A percentile compares a stretch with the other conserved stretches of the same genome.
phyloP scores from a whole-genome alignment of 2,113 vertebrate species.

The Charina bottae region DNA sequence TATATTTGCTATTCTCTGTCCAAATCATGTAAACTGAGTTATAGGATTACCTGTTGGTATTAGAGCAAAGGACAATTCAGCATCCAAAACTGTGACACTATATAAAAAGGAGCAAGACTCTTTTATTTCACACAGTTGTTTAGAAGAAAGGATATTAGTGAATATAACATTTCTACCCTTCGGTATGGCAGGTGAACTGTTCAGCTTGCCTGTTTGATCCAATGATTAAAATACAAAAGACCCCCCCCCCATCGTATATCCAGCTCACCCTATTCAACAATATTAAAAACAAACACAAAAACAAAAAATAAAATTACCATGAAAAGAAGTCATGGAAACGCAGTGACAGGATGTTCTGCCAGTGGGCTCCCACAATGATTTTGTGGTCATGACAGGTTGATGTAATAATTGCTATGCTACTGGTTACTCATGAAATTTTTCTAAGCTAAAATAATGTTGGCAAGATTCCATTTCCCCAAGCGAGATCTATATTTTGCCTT shows the following conservation, averaged over 20 bases:
- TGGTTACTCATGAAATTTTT: no score
- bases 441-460: not conserved
- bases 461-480: not conserved
- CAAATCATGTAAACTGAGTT: not conserved
- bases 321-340: not conserved
- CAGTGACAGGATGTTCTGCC: not conserved
- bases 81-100: not conserved
- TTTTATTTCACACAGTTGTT: not conserved
- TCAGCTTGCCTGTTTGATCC: not conserved
- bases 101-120: not conserved
- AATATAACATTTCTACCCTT: not conserved
- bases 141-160: not conserved
- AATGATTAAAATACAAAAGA: not conserved
- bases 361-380: not conserved
- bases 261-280: not conserved
- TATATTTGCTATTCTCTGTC: not conserved
- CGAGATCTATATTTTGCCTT: not conserved
- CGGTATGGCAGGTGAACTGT: not conserved
- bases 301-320: not conserved
- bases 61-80: not conserved
- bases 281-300: not conserved
- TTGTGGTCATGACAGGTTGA: not conserved
- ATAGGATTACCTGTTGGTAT: not conserved
- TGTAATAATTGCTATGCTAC: not conserved
- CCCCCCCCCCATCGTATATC: not conserved